Conservation (phyloP, 2,797 vertebrate species). For the Hapalemur alaotrensis region DNA sequence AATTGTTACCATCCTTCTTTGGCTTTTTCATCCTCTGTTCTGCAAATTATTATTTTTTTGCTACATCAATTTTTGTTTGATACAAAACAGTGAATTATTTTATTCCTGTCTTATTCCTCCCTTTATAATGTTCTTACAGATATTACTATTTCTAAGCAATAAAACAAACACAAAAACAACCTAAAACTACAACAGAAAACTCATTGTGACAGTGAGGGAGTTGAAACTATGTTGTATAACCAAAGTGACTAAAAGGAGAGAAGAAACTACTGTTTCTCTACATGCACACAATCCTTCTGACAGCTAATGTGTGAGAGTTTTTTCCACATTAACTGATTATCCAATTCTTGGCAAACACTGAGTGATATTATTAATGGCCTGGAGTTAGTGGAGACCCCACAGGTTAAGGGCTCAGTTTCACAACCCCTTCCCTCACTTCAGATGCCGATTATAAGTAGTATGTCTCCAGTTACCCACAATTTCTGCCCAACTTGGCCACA, state of each 20-base stretch:
- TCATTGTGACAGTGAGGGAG: background rate
- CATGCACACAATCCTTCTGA: background rate
- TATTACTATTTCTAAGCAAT: background rate
- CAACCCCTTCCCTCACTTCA: background rate
- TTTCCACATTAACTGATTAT: background rate
- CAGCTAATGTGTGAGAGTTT: background rate
- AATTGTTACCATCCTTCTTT: background rate
- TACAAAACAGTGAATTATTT: background rate
- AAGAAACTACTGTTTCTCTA: background rate
- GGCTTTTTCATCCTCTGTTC: background rate
- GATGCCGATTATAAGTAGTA: background rate
- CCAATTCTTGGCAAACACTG: background rate
- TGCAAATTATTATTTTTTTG: conserved; percentile 13
- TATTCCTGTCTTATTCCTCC: background rate
- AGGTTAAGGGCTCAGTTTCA: too few relatives aligned
- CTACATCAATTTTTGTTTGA: background rate
- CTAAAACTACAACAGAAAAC: background rate
- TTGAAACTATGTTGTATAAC: background rate
- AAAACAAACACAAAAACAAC: background rate
- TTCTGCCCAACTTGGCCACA: background rate
- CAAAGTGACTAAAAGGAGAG: background rate
- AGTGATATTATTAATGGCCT: background rate
- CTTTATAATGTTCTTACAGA: background rate
- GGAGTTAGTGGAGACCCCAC: background rate
- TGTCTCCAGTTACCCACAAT: background rate